Conservation (phyloP, 2,797 vertebrate species). For the Otolemur crassicaudatus region DNA sequence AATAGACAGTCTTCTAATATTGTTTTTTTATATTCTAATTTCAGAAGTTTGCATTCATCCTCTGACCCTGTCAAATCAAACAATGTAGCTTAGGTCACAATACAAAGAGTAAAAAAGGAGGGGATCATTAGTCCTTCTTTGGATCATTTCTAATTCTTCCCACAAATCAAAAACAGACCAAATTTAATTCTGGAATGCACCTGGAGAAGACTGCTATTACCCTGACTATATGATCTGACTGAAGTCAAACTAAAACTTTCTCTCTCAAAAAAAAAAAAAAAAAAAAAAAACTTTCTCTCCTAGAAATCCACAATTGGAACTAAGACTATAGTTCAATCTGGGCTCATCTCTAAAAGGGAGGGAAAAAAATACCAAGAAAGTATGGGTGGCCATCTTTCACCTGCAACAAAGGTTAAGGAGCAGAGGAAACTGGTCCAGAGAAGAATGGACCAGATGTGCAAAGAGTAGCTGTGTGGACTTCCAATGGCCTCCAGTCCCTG, state of each 20-base stretch:
- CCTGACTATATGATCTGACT: neutral
- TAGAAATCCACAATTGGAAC: neutral
- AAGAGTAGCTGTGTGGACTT: neutral
- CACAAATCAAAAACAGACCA: neutral
- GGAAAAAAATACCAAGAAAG: neutral
- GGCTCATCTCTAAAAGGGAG: neutral
- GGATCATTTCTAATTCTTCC: neutral
- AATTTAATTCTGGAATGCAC: neutral
- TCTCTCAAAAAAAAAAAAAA: neutral
- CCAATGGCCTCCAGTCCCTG: neutral
- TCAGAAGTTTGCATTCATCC: neutral
- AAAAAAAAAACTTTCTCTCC: neutral
- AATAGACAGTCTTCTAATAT: neutral
- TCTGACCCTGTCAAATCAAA: neutral
- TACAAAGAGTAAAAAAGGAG: neutral
- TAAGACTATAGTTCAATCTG: neutral
- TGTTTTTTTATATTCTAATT: neutral
- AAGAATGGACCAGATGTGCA: neutral
- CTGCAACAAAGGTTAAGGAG: neutral
- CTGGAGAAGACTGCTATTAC: neutral
- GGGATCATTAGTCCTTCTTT: too few relatives aligned
- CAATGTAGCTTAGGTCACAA: neutral
- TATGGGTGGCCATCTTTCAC: neutral
- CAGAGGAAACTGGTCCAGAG: neutral
- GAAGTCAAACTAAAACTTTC: neutral